phyloP scores from a whole-genome alignment of 1,140 invertebrate species.

The Bombus confusus region DNA sequence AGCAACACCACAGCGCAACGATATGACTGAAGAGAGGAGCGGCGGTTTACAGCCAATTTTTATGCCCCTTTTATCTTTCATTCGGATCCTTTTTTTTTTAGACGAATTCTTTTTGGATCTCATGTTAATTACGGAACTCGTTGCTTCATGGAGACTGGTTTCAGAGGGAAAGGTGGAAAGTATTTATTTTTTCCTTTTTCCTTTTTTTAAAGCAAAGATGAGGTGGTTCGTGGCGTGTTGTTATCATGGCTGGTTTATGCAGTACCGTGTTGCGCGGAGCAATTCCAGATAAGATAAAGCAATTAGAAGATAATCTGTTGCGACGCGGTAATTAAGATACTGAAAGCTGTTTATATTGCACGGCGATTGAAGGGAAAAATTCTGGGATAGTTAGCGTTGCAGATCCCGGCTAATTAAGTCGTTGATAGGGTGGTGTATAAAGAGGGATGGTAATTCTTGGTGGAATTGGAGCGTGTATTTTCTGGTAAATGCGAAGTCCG shows the following conservation, averaged over 20 bases:
- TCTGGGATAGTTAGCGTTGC: not conserved
- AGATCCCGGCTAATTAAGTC: not conserved
- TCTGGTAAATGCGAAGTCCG: no score
- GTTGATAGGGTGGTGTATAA: no score
- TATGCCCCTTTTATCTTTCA: slow-evolving; percentile 46
- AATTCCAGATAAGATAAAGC: slow-evolving; percentile 27
- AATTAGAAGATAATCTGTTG: slow-evolving; percentile 15
- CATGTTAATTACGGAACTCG: slow-evolving; percentile 24
- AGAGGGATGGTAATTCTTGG: no score
- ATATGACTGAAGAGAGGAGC: not conserved
- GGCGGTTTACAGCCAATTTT: slow-evolving; percentile 50
- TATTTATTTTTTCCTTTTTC: not conserved
- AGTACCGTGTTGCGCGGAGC: not conserved
- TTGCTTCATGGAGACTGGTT: not conserved
- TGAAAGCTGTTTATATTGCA: not conserved
- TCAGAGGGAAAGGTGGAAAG: not conserved
- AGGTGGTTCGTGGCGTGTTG: not conserved
- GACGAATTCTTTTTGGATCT: not conserved
- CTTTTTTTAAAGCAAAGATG: not conserved
- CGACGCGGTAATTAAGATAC: slow-evolving; percentile 4
- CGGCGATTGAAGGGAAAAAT: slow-evolving; percentile 9
- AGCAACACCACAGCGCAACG: not conserved
- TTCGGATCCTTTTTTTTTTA: not conserved
- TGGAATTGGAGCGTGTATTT: no score
- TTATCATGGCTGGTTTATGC: not conserved